Base-by-base conservation (phyloP, 2,113 vertebrate species). In the Zosterops pallidus region DNA sequence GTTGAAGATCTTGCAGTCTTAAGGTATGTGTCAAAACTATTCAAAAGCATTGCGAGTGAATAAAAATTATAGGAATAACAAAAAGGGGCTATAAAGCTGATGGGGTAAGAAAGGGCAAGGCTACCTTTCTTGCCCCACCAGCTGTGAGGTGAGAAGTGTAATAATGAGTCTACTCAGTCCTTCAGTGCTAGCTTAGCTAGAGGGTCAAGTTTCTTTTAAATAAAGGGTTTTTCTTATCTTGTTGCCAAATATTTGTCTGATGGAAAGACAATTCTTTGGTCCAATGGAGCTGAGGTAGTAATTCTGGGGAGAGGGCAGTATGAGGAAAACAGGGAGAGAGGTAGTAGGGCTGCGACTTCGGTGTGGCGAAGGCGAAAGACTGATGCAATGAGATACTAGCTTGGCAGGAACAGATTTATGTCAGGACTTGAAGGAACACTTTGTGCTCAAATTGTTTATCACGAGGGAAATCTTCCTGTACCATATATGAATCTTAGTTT, bases 341-440 rank as follows among this genome's bases (percentile, higher is more conserved):
- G 49, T 6, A 0, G 17, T 1, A 1, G 28, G n/a, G 25, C 50
- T 91, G 49, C 69, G 14, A 0, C 68, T 80, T 25, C 0, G 16
- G 63, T 2, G 12, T 86, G 76, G 71, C 0, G 20, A 85, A 86
- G 77, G 70, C 0, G 0, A 87, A 85, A 83, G 72, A 56, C 71
- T 94, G 93, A 81, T 1, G 55, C 79, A 90, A 94, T 2, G 18
- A 86, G 52, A 81, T 90, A 74, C 56, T 70, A 22, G 41, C 74
- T 91, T 91, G 91, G 28, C 81, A 95, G 84, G 77, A 89, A 25
- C 13, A 86, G 67, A 90, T 91, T 96, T 95, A 78, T 94, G 64
- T 80, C 68, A 94, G 64, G 59, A 85, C 88, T 93, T 92, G 90
- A 96, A 96, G 88, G 95, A 93, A 93, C 95, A 92, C 52, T 96